phyloP scores from a whole-genome alignment of 2,113 vertebrate species.

The Chaenocephalus aceratus region DNA sequence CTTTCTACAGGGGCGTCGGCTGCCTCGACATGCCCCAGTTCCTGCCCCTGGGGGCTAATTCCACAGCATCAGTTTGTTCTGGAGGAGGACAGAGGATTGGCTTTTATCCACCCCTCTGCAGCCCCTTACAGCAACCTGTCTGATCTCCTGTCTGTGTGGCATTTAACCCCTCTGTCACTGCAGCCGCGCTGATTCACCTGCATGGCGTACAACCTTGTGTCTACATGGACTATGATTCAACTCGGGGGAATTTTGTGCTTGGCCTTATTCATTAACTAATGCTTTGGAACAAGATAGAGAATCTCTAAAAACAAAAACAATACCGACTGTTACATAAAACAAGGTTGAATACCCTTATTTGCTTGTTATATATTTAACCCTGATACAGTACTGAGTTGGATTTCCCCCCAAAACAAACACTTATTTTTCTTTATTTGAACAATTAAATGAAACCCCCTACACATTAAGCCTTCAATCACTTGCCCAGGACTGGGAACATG shows the following conservation, averaged over 20 bases:
- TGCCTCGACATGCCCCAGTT: conserved; percentile 82
- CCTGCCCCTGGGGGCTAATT: conserved; percentile 84
- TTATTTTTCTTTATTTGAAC: background rate
- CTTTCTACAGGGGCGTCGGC: conserved; percentile 67
- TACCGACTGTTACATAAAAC: background rate
- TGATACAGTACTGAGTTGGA: background rate
- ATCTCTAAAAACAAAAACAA: conserved; percentile 11
- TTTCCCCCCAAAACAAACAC: background rate
- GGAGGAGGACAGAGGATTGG: conserved; percentile 72
- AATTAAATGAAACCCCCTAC: background rate
- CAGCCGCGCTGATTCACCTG: conserved; percentile 45
- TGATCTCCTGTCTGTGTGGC: conserved; percentile 80
- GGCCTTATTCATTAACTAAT: background rate
- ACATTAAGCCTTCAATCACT: background rate
- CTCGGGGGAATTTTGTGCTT: conserved; percentile 17
- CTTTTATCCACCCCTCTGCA: conserved; percentile 79
- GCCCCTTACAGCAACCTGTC: conserved; percentile 70
- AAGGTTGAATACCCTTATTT: background rate
- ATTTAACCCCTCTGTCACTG: conserved; percentile 77
- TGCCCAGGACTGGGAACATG: background rate
- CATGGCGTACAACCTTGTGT: background rate
- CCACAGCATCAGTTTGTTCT: conserved; percentile 78
- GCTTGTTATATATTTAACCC: background rate
- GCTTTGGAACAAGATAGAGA: conserved; percentile 29
- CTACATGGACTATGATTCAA: conserved; percentile 40